phyloP scores from a whole-genome alignment of 2,797 vertebrate genomes.

The Arctocebus calabarensis region DNA sequence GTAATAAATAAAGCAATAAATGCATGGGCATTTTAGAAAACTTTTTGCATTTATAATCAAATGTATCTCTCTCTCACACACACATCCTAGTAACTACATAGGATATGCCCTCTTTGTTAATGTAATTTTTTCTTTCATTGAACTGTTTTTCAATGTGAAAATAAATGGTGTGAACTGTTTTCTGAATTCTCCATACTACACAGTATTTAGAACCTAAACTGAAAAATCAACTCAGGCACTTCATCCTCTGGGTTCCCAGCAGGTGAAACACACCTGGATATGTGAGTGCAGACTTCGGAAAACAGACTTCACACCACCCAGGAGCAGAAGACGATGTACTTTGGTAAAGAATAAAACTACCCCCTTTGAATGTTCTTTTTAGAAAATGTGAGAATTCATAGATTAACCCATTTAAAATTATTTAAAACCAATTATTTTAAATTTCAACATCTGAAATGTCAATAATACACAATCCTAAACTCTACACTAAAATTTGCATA shows the following conservation, averaged over 20 bases:
- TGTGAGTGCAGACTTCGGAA: background rate
- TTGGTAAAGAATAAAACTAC: background rate
- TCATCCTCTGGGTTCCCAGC: background rate
- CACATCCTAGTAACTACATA: background rate
- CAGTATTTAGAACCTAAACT: conserved; percentile 3
- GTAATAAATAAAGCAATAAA: background rate
- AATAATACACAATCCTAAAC: background rate
- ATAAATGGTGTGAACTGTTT: conserved; percentile 21
- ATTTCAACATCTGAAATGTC: background rate
- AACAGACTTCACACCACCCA: background rate
- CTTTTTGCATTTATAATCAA: background rate
- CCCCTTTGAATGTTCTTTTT: background rate
- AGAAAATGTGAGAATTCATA: background rate
- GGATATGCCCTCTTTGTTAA: background rate
- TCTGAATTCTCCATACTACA: background rate
- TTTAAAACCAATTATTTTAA: background rate
- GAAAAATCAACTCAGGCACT: background rate
- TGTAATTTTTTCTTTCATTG: background rate
- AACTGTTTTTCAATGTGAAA: background rate
- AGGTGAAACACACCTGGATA: background rate
- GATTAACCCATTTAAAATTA: background rate
- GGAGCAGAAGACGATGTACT: background rate
- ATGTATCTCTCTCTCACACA: background rate
- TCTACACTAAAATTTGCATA: background rate
- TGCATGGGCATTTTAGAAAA: background rate